These are phyloP conservation scores for Manacus vitellinus DNA, from an alignment of 2,113 vertebrate species.

Conservation along the genomic window DNA sequence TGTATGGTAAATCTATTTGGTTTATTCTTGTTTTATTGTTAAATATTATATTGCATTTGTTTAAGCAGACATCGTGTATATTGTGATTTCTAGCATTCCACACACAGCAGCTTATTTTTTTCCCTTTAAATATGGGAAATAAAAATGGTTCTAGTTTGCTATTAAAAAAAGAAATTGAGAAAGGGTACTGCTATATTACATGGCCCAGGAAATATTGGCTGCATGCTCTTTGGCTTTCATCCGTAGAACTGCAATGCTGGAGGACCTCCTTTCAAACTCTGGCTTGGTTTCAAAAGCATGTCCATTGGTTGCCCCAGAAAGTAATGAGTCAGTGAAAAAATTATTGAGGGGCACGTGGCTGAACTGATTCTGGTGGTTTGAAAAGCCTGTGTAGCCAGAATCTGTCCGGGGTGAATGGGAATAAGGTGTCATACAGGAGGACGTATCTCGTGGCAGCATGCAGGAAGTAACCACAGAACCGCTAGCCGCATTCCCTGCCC, in stretches of 20 bases:
- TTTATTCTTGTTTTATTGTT: constrained; percentile 74
- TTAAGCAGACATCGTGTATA: constrained; percentile 75
- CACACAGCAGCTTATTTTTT: constrained; percentile 78
- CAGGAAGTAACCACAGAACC: constrained; percentile 93
- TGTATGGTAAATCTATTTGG: constrained; percentile 70
- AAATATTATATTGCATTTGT: constrained; percentile 78
- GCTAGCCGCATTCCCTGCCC: constrained; percentile 84
- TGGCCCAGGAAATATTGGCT: constrained; percentile 98
- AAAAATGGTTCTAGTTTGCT: constrained; percentile 68
- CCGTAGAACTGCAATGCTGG: constrained; percentile 96
- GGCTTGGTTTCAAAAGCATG: constrained; percentile 95
- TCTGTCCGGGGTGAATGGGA: constrained; percentile 89
- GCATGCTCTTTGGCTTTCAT: constrained; percentile 99
- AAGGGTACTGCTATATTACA: constrained; percentile 80
- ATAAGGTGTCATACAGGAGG: constrained; percentile 93
- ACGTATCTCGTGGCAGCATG: constrained; percentile 91
- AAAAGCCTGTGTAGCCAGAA: constrained; percentile 91
- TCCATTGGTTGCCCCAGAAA: constrained; percentile 83
- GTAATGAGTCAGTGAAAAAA: constrained; percentile 95
- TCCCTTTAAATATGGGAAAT: constrained; percentile 81
- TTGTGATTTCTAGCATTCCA: constrained; percentile 75
- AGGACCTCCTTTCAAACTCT: constrained; percentile 94
- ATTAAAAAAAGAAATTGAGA: not conserved
- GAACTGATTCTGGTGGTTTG: constrained; percentile 96
- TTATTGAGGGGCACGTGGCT: constrained; percentile 94